Percentiles rank a stretch among this genome's conserved stretches.
phyloP scores from a whole-genome alignment of 2,888 invertebrate genomes.

The Chrysina gloriosa region DNA sequence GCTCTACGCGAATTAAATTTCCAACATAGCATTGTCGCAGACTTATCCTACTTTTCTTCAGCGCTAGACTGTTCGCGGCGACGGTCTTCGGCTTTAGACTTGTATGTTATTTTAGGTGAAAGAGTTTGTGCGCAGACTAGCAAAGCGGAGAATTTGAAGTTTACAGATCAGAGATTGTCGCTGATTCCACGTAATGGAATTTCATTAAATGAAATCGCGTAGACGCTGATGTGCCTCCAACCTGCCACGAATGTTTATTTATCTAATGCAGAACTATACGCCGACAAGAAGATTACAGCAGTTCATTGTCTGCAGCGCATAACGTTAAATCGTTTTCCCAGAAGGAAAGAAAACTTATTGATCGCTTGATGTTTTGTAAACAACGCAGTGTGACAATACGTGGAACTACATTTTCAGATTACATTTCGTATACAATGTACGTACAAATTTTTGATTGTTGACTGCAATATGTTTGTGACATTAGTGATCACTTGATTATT shows the following conservation, averaged over 20 bases:
- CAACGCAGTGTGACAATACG: too few relatives aligned
- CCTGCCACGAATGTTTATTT: constrained; percentile 11
- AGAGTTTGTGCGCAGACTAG: constrained; percentile 15
- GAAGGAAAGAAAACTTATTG: neutral
- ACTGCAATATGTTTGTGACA: too few relatives aligned
- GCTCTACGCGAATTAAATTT: constrained; percentile 11
- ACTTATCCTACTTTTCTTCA: constrained; percentile 11
- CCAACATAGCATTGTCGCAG: neutral
- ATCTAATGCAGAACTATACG: neutral
- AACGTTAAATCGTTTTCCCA: neutral
- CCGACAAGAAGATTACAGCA: neutral
- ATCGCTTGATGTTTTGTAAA: too few relatives aligned
- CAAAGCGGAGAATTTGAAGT: constrained; percentile 30
- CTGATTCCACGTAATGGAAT: constrained; percentile 39
- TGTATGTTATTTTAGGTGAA: constrained; percentile 18
- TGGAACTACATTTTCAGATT: too few relatives aligned
- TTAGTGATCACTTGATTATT: too few relatives aligned
- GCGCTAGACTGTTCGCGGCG: neutral
- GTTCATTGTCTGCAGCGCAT: neutral
- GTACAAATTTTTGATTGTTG: too few relatives aligned
- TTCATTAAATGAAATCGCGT: constrained; percentile 38
- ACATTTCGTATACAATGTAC: too few relatives aligned
- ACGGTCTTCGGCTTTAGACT: constrained; percentile 5
- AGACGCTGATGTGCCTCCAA: constrained; percentile 2
- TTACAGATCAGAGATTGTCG: constrained; percentile 30